phyloP scores from a whole-genome alignment of 2,888 invertebrate genomes.

The Sminthurides aquaticus region DNA sequence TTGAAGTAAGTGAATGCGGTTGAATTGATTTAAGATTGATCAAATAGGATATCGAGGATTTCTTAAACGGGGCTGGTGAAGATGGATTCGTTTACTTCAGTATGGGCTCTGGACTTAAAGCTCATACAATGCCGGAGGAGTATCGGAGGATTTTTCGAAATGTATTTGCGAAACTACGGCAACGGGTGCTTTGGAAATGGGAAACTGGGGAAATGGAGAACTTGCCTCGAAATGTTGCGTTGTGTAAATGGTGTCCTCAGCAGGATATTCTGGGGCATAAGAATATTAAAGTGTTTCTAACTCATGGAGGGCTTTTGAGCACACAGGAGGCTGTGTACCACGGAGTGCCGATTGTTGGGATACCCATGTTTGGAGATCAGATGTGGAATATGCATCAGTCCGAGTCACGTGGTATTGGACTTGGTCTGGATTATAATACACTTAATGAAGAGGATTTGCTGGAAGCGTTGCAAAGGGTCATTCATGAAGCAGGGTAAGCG shows the following conservation, averaged over 20 bases:
- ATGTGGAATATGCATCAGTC: not conserved
- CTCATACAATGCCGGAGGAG: slow-evolving; percentile 69
- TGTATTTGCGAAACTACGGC: slow-evolving; percentile 67
- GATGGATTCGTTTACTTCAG: slow-evolving; percentile 74
- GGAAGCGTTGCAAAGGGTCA: not conserved
- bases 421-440: not conserved
- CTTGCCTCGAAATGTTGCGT: slow-evolving; percentile 57
- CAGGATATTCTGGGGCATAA: slow-evolving; percentile 67
- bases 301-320: slow-evolving; percentile 9
- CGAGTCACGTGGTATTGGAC: not conserved
- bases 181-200: slow-evolving; percentile 77
- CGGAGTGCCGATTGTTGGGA: slow-evolving; percentile 6
- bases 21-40: not conserved
- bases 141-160: slow-evolving; percentile 62
- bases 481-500: too few species aligned
- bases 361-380: slow-evolving; percentile 9
- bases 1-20: not conserved
- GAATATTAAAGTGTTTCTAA: slow-evolving; percentile 56
- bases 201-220: slow-evolving; percentile 56
- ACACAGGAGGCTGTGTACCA: too few species aligned
- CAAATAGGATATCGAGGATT: slow-evolving; percentile 51
- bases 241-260: slow-evolving; percentile 66
- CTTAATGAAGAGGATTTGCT: not conserved
- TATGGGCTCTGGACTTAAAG: slow-evolving; percentile 76
- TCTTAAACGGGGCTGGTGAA: slow-evolving; percentile 54